Conservation (phyloP, 2,888 invertebrate species). For the Heterodera filipjevi region DNA sequence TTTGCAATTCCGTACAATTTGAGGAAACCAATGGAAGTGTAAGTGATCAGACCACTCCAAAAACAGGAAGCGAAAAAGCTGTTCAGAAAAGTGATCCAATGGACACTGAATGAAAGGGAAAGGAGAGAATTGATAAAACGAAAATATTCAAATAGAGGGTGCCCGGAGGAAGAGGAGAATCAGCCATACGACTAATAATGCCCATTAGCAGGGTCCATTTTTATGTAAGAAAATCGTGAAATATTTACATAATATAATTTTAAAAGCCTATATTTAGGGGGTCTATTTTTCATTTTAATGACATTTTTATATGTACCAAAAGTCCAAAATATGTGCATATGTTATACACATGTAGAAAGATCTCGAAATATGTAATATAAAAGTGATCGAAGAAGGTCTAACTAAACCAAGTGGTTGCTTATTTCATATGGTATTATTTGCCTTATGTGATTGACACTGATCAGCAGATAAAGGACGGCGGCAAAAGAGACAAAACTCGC, state of each 20-base stretch:
- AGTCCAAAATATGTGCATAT: too few species aligned
- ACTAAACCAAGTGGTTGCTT: background rate
- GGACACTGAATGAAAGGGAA: conserved; percentile 21
- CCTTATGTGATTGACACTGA: conserved; percentile 54
- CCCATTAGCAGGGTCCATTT: too few species aligned
- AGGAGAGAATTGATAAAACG: background rate
- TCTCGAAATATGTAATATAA: too few species aligned
- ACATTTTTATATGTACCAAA: too few species aligned
- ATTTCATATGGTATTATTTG: conserved; percentile 35
- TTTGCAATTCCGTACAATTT: conserved; percentile 35
- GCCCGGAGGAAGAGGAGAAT: too few species aligned
- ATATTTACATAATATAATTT: too few species aligned
- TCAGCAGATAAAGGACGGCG: conserved; percentile 47
- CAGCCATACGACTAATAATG: too few species aligned
- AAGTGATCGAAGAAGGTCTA: too few species aligned
- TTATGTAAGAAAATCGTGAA: too few species aligned
- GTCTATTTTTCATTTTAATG: too few species aligned
- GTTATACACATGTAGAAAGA: too few species aligned
- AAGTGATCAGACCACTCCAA: conserved; percentile 36
- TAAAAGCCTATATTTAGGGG: too few species aligned
- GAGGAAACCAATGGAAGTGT: conserved; percentile 27
- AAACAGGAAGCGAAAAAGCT: conserved; percentile 35
- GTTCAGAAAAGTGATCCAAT: conserved; percentile 30
- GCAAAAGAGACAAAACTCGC: conserved; percentile 51
- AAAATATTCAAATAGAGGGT: background rate